Evolutionary conservation across 1,140 invertebrate species (phyloP).

Genomic region (Dendroctonus valens): DNA sequence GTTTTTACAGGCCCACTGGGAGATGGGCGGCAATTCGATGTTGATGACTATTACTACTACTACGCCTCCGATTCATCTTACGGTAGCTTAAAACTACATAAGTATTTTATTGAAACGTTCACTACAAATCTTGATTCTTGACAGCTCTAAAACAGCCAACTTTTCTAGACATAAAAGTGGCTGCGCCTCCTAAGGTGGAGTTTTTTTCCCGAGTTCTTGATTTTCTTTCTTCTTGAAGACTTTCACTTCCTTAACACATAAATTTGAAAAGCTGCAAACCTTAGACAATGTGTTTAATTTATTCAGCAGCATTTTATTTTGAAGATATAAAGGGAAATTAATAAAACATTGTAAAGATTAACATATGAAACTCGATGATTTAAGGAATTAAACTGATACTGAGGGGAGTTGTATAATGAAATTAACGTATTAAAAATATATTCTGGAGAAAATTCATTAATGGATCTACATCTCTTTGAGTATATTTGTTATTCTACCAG

Average conservation of each 20-base stretch:
- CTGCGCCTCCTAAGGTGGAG: no score
- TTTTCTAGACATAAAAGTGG: no score
- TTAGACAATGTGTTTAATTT: background rate
- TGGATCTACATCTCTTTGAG: conserved; percentile 3
- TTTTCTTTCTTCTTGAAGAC: no score
- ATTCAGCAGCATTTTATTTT: conserved; percentile 3
- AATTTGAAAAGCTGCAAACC: conserved; percentile 10
- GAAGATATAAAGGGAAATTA: background rate
- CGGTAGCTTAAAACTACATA: no score
- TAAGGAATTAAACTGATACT: conserved; percentile 4
- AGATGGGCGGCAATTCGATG: no score
- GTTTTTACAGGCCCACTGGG: no score
- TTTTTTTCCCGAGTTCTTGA: conserved; percentile 4
- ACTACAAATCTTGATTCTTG: no score
- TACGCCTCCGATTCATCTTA: no score
- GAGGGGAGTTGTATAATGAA: conserved; percentile 5
- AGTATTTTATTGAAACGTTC: no score
- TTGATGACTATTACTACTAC: no score
- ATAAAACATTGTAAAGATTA: conserved; percentile 11
- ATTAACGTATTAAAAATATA: conserved; percentile 2
- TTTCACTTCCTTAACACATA: conserved; percentile 7
- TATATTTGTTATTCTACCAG: conserved; percentile 2
- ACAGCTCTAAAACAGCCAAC: no score
- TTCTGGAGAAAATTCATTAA: conserved; percentile 6
- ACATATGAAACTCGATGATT: conserved; percentile 7